Evolutionary conservation across 2,888 invertebrate genomes (phyloP).

Genomic region (Nasonia oneida): DNA sequence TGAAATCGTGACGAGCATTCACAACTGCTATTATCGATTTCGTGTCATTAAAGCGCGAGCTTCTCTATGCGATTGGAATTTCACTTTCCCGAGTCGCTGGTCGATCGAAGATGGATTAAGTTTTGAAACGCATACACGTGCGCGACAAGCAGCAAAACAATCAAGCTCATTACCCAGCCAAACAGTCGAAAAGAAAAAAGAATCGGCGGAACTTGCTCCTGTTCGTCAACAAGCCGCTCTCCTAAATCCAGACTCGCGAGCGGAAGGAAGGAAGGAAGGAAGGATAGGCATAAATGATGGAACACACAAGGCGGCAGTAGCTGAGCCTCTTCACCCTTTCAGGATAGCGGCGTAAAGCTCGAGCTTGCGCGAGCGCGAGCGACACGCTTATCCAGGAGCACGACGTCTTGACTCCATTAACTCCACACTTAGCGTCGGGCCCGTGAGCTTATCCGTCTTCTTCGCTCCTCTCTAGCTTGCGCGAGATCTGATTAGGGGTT

Average conservation of each 20-base stretch:
- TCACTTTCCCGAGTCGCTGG: not conserved
- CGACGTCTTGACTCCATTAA: constrained; percentile 78
- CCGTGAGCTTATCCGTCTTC: constrained; percentile 56
- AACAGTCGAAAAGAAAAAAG: not conserved
- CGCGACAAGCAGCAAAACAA: not conserved
- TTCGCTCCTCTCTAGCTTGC: constrained; percentile 54
- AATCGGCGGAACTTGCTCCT: not conserved
- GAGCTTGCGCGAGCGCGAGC: constrained; percentile 28
- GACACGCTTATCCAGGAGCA: constrained; percentile 56
- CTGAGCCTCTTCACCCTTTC: not conserved
- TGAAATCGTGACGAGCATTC: constrained; percentile 55
- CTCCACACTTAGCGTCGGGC: constrained; percentile 78
- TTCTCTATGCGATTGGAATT: not conserved
- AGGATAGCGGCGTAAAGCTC: constrained; percentile 22
- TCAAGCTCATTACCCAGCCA: not conserved
- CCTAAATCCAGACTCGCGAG: not conserved
- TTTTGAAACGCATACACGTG: not conserved
- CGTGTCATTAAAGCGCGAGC: not conserved
- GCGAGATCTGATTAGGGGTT: constrained; percentile 78
- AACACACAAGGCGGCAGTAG: constrained; percentile 38
- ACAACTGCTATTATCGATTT: constrained; percentile 54
- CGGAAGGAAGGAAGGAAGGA: not conserved
- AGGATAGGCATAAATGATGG: constrained; percentile 57
- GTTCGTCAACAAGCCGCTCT: not conserved
- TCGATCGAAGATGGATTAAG: not conserved